A percentile compares a stretch with the other conserved stretches of the same genome.
Evolutionary conservation across 2,113 vertebrate genomes (phyloP).

Genomic region (rat (Rattus norvegicus)): GRCr8 NC_086023.1:73436001-73436500

Average conservation of each 20-base stretch:
- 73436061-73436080: not conserved
- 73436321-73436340: not conserved
- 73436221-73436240: not conserved
- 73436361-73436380: not conserved
- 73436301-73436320: not conserved
- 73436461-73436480: not conserved
- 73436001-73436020: too few relatives aligned
- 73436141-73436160: not conserved
- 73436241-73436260: not conserved
- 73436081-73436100: conserved; percentile 2
- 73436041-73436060: not conserved
- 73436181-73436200: not conserved
- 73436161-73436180: not conserved
- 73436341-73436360: not conserved
- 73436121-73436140: not conserved
- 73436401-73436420: not conserved
- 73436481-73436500: conserved; percentile 2
- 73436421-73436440: not conserved
- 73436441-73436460: not conserved
- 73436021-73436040: not conserved
- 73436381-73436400: not conserved
- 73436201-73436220: conserved; percentile 27
- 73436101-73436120: not conserved
- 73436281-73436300: not conserved
- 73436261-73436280: not conserved